phyloP scores from a whole-genome alignment of 1,140 invertebrate species.

The Microplitis mediator region DNA sequence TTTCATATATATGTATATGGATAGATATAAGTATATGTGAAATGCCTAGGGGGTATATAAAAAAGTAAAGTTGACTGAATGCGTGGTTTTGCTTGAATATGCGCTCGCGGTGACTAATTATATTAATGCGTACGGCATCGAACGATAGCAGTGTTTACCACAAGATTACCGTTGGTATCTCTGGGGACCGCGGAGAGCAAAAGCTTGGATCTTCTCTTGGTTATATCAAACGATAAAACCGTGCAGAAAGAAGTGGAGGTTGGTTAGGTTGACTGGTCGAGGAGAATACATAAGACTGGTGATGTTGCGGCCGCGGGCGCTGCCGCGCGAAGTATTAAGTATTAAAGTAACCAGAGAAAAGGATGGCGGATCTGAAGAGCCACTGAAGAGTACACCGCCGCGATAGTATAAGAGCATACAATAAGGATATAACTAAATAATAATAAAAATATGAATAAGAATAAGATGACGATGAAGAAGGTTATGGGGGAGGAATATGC shows the following conservation, averaged over 20 bases:
- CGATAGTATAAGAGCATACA: neutral
- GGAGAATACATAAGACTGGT: no score
- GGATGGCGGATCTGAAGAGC: neutral
- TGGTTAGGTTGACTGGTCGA: neutral
- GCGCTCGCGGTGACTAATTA: conserved; percentile 63
- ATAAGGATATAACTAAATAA: neutral
- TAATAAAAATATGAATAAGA: neutral
- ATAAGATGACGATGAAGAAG: conserved; percentile 27
- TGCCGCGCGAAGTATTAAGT: conserved; percentile 29
- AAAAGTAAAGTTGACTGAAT: conserved; percentile 17
- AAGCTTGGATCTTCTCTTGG: no score
- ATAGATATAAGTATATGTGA: conserved; percentile 19
- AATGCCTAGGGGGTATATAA: conserved; percentile 12
- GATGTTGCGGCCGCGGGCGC: conserved; percentile 27
- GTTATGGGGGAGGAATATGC: conserved; percentile 47
- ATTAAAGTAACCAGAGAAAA: conserved; percentile 19
- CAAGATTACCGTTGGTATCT: conserved; percentile 48
- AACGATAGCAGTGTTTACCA: conserved; percentile 62
- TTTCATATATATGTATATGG: no score
- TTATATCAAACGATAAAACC: conserved; percentile 24
- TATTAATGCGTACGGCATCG: conserved; percentile 62
- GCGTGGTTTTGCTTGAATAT: conserved; percentile 33
- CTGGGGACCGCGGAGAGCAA: conserved; percentile 20
- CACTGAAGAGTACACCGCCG: conserved; percentile 1
- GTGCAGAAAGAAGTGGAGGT: neutral